These are phyloP conservation scores for Hemaris fuciformis DNA, from an alignment of 2,888 invertebrate species.

Conservation along the genomic window DNA sequence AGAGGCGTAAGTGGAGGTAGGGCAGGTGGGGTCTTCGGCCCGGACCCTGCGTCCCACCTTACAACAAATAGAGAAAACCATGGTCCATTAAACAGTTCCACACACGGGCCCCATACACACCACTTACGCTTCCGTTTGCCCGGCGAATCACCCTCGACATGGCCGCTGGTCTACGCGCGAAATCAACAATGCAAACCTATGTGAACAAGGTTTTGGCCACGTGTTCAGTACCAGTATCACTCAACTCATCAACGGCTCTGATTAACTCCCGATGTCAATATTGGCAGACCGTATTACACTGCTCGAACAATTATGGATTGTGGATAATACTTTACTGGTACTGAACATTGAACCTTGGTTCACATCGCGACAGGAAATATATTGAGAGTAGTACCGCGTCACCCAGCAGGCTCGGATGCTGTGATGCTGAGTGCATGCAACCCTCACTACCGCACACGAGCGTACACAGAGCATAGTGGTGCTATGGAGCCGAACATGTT, in stretches of 20 bases:
- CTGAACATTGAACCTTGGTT: not conserved
- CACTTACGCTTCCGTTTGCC: slow-evolving; percentile 79
- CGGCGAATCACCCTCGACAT: slow-evolving; percentile 32
- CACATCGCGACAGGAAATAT: not conserved
- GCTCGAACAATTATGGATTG: no score
- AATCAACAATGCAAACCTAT: not conserved
- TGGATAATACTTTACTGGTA: not conserved
- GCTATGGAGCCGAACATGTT: slow-evolving; percentile 68
- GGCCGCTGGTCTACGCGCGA: not conserved
- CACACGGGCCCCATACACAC: slow-evolving; percentile 71
- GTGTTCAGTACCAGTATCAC: not conserved
- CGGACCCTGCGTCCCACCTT: slow-evolving; percentile 81
- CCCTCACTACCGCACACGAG: slow-evolving; percentile 58
- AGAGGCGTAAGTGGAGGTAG: slow-evolving; percentile 82
- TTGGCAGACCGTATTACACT: no score
- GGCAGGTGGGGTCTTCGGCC: slow-evolving; percentile 81
- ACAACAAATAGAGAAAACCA: slow-evolving; percentile 77
- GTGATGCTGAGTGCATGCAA: slow-evolving; percentile 45
- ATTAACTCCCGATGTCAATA: no score
- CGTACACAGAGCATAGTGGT: slow-evolving; percentile 77
- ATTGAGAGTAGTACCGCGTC: not conserved
- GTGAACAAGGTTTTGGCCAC: not conserved
- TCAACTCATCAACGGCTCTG: not conserved
- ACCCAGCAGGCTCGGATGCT: slow-evolving; percentile 6
- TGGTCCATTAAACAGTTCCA: slow-evolving; percentile 69